A percentile compares a stretch with the other conserved stretches of the same genome.
phyloP scores from a whole-genome alignment of 2,797 vertebrate species.

The Nyctibius grandis region DNA sequence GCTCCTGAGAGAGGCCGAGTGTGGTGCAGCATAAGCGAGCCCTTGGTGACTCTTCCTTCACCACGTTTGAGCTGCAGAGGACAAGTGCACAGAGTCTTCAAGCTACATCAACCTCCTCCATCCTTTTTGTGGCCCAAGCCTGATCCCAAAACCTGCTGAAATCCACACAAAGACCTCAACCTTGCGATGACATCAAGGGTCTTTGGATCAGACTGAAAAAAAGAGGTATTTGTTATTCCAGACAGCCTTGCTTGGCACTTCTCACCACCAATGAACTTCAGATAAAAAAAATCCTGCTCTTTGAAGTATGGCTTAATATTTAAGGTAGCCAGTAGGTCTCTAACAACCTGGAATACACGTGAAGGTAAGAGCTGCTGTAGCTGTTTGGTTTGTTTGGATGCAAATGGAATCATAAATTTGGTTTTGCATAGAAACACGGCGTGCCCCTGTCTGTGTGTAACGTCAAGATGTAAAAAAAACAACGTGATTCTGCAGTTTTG shows the following conservation, averaged over 20 bases:
- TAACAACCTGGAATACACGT: not conserved
- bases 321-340: not conserved
- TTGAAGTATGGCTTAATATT: not conserved
- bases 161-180: not conserved
- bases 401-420: not conserved
- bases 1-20: not conserved
- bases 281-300: not conserved
- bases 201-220: not conserved
- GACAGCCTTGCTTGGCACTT: not conserved
- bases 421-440: not conserved
- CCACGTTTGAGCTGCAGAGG: not conserved
- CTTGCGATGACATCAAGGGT: rapidly evolving
- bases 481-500: rapidly evolving
- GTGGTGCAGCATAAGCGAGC: rapidly evolving
- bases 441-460: rapidly evolving
- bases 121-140: not conserved
- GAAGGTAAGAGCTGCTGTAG: not conserved
- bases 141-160: not conserved
- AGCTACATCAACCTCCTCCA: not conserved
- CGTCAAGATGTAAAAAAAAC: rapidly evolving
- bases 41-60: not conserved
- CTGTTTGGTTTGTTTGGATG: not conserved
- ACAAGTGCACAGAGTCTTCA: not conserved
- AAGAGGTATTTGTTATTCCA: not conserved
- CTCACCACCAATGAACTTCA: not conserved